phyloP scores from a whole-genome alignment of 2,113 vertebrate species.

The Delphinus delphis region DNA sequence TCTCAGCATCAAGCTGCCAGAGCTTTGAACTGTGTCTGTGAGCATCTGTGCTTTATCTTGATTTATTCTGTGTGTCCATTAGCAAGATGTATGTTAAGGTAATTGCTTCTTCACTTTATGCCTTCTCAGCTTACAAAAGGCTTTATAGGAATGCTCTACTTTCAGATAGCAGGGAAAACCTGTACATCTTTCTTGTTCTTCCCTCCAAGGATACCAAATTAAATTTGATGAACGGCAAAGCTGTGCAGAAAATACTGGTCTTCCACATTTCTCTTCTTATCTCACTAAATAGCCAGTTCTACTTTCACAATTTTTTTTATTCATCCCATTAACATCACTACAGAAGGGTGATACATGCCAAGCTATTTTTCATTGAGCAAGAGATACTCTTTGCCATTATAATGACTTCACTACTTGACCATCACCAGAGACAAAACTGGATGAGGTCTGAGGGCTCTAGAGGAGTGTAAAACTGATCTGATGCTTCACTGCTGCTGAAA shows the following conservation, averaged over 20 bases:
- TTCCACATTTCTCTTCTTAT: background rate
- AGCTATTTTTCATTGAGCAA: slow-evolving; percentile 3
- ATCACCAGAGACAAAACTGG: background rate
- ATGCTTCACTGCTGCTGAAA: background rate
- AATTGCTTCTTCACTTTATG: background rate
- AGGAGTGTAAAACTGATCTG: background rate
- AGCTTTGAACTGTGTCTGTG: background rate
- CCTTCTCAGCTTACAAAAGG: background rate
- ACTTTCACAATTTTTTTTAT: background rate
- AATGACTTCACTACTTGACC: background rate
- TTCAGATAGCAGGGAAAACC: background rate
- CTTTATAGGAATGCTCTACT: background rate
- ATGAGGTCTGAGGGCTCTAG: background rate
- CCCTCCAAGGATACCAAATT: background rate
- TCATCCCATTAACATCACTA: background rate
- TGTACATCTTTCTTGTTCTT: background rate
- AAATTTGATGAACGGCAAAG: background rate
- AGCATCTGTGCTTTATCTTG: background rate
- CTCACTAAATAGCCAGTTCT: background rate
- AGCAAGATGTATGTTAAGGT: background rate
- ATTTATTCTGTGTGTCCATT: background rate
- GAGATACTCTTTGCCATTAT: background rate
- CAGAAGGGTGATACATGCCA: background rate
- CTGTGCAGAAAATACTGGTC: background rate
- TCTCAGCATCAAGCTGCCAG: rapidly evolving